phyloP scores from a whole-genome alignment of 1,140 invertebrate genomes.

The Papilio helenus region DNA sequence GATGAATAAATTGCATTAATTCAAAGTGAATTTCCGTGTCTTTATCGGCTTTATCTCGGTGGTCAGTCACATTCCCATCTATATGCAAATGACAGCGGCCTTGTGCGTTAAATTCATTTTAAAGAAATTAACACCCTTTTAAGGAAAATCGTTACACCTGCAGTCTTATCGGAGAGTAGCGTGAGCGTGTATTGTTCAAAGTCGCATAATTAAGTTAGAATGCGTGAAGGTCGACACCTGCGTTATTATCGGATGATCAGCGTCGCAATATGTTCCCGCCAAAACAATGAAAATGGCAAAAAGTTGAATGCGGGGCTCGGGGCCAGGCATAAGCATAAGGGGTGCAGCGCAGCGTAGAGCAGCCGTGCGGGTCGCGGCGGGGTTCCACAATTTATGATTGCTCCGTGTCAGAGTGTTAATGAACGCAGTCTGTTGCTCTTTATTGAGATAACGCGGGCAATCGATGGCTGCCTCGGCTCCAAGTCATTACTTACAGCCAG shows the following conservation, averaged over 20 bases:
- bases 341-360: constrained; percentile 58
- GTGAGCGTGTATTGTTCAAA: constrained; percentile 64
- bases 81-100: constrained; percentile 49
- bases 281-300: constrained; percentile 81
- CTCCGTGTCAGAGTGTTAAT: constrained; percentile 81
- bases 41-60: constrained; percentile 55
- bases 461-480: constrained; percentile 67
- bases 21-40: constrained; percentile 51
- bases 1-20: constrained; percentile 64
- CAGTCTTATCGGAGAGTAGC: constrained; percentile 51
- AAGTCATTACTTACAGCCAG: constrained; percentile 75
- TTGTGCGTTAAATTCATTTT: constrained; percentile 25
- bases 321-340: constrained; percentile 68
- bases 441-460: constrained; percentile 81
- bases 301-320: constrained; percentile 71
- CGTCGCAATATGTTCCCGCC: constrained; percentile 71
- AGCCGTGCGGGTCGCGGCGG: constrained; percentile 71
- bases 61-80: constrained; percentile 58
- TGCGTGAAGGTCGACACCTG: constrained; percentile 78
- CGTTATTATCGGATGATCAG: constrained; percentile 69
- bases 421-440: constrained; percentile 80
- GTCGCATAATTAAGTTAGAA: constrained; percentile 73
- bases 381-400: constrained; percentile 80
- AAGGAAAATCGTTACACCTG: constrained; percentile 68
- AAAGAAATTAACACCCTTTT: constrained; percentile 56